Base-by-base conservation (phyloP, 2,797 vertebrate genomes). In the Monodelphis domestica region DNA sequence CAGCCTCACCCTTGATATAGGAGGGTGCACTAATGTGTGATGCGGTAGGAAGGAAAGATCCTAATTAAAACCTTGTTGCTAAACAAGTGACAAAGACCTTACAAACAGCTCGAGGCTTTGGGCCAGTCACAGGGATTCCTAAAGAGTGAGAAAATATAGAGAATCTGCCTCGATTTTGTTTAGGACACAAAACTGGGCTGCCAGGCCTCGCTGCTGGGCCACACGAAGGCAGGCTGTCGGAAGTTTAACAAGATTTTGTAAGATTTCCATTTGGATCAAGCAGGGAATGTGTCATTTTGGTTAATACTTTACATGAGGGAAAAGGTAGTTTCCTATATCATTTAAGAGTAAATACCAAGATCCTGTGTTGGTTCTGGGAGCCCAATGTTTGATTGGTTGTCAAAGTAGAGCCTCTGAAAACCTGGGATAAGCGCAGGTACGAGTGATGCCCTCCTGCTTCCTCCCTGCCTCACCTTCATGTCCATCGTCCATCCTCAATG, bases 81-180 rank as follows among this genome's bases (percentile, higher is more conserved):
- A 97, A 98, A 98, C 91, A 98, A 98, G 97, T 96, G 98, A 98
- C 97, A 97, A 93, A 98, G 97, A 95, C 96, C 96, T 98, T 97
- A 95, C 53, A 97, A 98, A 98, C 52, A 96, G 95, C 89, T 93
- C 91, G 92, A 98, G 96, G 96, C 96, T 98, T 88, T 38, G 93
- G 96, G 97, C 96, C 96, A 98, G 38, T 95, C 78, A 12, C 53
- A 78, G 57, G 95, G 96, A 91, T 93, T 92, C 93, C 97, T 95
- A 90, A 96, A 97, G 95, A 97, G 89, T 95, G 95, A 96, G 96
- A 97, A 97, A 97, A 97, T 92, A 52, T 21, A 93, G 92, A 91
- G 87, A 92, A 84, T 52, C 89, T 92, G 89, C 57, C 92, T 95
- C 96, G 95, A 55, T 89, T 96, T 63, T 95, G 88, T 54, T 96